Conservation (phyloP, 2,888 invertebrate genomes). For the Abrostola triplasia region DNA sequence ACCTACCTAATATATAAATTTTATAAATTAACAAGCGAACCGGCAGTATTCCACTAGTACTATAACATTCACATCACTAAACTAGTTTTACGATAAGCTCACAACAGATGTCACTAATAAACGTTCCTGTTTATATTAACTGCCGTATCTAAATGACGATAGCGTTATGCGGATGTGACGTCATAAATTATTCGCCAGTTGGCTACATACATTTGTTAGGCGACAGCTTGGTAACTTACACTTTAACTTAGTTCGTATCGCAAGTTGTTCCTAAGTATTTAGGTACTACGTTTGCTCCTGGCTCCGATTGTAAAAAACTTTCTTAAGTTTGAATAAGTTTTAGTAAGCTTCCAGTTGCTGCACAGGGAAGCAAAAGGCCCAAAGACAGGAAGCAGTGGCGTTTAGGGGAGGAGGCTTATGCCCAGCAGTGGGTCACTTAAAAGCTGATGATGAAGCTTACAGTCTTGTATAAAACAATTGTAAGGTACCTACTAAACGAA, state of each 20-base stretch:
- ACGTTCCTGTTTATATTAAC: conserved; percentile 53
- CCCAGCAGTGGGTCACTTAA: too few relatives aligned
- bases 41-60: not conserved
- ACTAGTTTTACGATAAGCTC: conserved; percentile 28
- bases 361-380: too few relatives aligned
- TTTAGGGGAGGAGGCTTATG: too few relatives aligned
- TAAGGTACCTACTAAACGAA: too few relatives aligned
- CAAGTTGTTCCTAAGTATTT: not conserved
- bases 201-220: conserved; percentile 41
- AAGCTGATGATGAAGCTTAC: too few relatives aligned
- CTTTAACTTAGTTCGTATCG: conserved; percentile 9
- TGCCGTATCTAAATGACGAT: conserved; percentile 54
- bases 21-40: conserved; percentile 4
- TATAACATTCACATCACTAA: conserved; percentile 8
- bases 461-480: too few relatives aligned
- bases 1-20: too few relatives aligned
- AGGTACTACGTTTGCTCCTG: too few relatives aligned
- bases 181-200: conserved; percentile 53
- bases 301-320: too few relatives aligned
- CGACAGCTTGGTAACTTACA: conserved; percentile 42
- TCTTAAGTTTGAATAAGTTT: too few relatives aligned
- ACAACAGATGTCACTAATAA: conserved; percentile 54
- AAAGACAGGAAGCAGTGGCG: too few relatives aligned
- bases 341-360: too few relatives aligned
- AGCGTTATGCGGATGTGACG: conserved; percentile 48